Evolutionary conservation across 2,113 vertebrate genomes (phyloP).

Genomic region (Phylloscopus trochilus): DNA sequence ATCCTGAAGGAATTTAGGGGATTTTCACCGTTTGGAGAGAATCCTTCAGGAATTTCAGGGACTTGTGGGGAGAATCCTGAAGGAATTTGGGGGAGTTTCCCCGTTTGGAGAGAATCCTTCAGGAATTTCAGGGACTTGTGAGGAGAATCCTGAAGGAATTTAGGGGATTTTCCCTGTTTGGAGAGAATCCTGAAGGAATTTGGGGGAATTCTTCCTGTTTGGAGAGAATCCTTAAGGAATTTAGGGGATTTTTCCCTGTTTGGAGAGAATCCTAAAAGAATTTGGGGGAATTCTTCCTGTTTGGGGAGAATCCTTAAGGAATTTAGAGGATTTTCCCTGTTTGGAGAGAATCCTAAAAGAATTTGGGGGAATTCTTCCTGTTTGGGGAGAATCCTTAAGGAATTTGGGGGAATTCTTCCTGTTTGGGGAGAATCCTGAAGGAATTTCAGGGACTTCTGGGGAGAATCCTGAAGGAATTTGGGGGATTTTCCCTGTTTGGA

Average conservation of each 20-base stretch:
- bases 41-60: background rate
- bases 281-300: too few relatives aligned
- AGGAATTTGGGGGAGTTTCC: too few relatives aligned
- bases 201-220: too few relatives aligned
- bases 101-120: background rate
- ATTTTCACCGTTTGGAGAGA: background rate
- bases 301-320: too few relatives aligned
- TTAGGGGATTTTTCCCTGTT: accelerated
- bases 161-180: too few relatives aligned
- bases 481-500: too few relatives aligned
- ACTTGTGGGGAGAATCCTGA: too few relatives aligned
- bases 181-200: background rate
- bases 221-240: background rate
- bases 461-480: too few relatives aligned
- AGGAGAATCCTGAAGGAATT: too few relatives aligned
- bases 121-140: background rate
- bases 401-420: background rate
- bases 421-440: too few relatives aligned
- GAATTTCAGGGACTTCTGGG: background rate
- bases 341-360: too few relatives aligned
- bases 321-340: background rate
- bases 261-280: background rate
- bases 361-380: background rate
- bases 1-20: background rate
- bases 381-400: too few relatives aligned